A percentile compares a stretch with the other conserved stretches of the same genome.
Evolutionary conservation across 2,113 vertebrate species (phyloP).

Genomic region (Podilymbus podiceps): DNA sequence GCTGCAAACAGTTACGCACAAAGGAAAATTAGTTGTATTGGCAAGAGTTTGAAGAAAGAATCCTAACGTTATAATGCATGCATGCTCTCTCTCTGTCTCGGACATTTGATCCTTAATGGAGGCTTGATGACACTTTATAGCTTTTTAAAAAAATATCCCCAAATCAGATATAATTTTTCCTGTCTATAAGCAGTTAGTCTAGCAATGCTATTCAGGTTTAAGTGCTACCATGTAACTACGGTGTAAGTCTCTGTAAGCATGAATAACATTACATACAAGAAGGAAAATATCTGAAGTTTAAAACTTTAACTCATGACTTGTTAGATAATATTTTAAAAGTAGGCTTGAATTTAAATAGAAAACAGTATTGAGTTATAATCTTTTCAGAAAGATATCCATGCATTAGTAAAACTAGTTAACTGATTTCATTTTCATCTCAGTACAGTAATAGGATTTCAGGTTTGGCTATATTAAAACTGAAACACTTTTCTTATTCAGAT

Average conservation of each 20-base stretch:
- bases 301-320: background rate
- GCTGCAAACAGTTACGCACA: background rate
- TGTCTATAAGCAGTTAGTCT: background rate
- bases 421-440: background rate
- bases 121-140: background rate
- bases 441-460: background rate
- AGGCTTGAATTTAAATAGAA: background rate
- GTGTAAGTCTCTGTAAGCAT: background rate
- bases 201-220: background rate
- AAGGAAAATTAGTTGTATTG: background rate
- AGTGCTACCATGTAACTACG: background rate
- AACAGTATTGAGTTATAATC: background rate
- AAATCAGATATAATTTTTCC: background rate
- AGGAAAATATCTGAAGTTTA: background rate
- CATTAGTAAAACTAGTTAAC: background rate
- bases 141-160: background rate
- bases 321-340: background rate
- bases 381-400: background rate
- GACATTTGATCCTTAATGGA: background rate
- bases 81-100: background rate
- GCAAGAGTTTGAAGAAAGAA: background rate
- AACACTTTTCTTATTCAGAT: background rate
- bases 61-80: background rate
- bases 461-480: background rate
- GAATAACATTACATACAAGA: background rate